These are phyloP conservation scores for Amphiprion percula DNA, from an alignment of 2,113 vertebrate species.

Conservation along the genomic window DNA sequence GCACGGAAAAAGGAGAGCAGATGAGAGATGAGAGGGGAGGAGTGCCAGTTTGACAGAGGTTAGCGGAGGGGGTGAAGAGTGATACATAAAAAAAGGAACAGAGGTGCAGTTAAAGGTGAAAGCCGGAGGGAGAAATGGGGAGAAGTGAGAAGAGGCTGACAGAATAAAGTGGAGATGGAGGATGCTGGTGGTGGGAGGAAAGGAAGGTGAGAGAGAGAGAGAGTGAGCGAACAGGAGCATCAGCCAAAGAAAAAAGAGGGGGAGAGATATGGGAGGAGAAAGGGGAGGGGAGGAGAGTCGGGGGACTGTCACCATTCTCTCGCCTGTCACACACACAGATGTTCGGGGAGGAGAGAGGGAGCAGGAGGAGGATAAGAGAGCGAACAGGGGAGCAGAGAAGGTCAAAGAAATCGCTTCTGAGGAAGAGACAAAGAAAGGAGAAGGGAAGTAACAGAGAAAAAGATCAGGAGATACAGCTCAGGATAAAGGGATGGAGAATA, in stretches of 20 bases:
- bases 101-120: slow-evolving; percentile 60
- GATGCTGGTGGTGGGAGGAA: not conserved
- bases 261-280: slow-evolving; percentile 27
- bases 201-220: slow-evolving; percentile 21
- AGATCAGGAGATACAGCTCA: slow-evolving; percentile 37
- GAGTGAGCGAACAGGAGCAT: slow-evolving; percentile 29
- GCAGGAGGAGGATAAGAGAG: slow-evolving; percentile 50
- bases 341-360: slow-evolving; percentile 72
- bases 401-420: slow-evolving; percentile 65
- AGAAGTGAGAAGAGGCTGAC: slow-evolving; percentile 50
- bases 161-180: slow-evolving; percentile 53
- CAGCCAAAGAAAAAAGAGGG: not conserved
- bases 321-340: slow-evolving; percentile 82
- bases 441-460: slow-evolving; percentile 33
- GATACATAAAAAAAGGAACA: slow-evolving; percentile 35
- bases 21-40: slow-evolving; percentile 51
- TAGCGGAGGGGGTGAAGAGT: slow-evolving; percentile 33
- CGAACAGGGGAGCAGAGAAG: slow-evolving; percentile 62
- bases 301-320: slow-evolving; percentile 71
- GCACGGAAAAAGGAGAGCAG: slow-evolving; percentile 41
- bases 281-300: slow-evolving; percentile 33
- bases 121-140: slow-evolving; percentile 25
- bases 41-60: slow-evolving; percentile 48
- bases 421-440: slow-evolving; percentile 37
- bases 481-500: slow-evolving; percentile 19